These are phyloP conservation scores for Eulithis testata DNA, from an alignment of 2,888 invertebrate genomes.

Conservation along the genomic window DNA sequence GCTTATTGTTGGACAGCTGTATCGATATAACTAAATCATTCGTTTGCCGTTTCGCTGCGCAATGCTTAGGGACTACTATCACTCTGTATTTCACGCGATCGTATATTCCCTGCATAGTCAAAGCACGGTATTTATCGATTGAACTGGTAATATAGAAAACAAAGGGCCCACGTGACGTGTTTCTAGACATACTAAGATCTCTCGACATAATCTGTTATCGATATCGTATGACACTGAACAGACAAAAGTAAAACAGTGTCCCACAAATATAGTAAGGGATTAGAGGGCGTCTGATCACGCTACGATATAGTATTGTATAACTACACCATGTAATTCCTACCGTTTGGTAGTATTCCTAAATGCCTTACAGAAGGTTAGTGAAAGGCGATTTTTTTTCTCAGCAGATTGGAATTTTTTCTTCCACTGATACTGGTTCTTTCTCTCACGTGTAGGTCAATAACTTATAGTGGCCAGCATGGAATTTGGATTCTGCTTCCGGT, in stretches of 20 bases:
- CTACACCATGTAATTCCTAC: conserved; percentile 6
- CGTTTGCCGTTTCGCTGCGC: background rate
- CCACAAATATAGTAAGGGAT: too few species aligned
- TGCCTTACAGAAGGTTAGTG: conserved; percentile 70
- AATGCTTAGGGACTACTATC: background rate
- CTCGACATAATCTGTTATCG: too few species aligned
- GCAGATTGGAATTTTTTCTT: conserved; percentile 45
- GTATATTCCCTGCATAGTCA: too few species aligned
- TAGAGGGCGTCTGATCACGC: too few species aligned
- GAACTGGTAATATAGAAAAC: too few species aligned
- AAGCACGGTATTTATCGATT: too few species aligned
- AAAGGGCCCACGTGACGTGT: too few species aligned
- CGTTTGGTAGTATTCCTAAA: conserved; percentile 30
- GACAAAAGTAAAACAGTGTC: too few species aligned
- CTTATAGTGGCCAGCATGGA: background rate
- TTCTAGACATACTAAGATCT: too few species aligned
- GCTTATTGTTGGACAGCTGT: conserved; percentile 9
- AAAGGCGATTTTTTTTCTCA: conserved; percentile 54
- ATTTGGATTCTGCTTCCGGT: background rate
- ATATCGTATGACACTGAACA: too few species aligned
- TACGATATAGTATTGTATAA: too few species aligned
- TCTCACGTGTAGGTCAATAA: background rate
- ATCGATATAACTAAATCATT: background rate
- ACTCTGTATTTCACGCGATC: too few species aligned
- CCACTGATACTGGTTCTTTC: conserved; percentile 1